Conservation (phyloP, 23 tunicate genomes). For the Styela clava region DNA sequence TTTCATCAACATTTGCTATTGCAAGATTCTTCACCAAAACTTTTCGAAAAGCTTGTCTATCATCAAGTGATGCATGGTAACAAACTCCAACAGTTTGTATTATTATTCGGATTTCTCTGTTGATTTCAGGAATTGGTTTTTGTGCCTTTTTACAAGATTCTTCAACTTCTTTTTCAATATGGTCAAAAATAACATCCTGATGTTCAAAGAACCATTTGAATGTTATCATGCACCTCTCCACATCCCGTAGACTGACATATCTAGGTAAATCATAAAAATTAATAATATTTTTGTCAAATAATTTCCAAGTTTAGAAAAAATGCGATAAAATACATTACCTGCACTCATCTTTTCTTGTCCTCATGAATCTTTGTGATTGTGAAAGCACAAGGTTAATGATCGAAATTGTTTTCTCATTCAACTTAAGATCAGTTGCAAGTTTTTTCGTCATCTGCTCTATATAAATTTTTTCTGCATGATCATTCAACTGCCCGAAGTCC, state of each 20-base stretch:
- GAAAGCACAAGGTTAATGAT: constrained; percentile 5
- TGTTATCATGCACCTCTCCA: constrained; percentile 60
- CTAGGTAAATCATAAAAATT: background rate
- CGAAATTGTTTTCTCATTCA: background rate
- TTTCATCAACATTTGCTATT: background rate
- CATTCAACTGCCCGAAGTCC: constrained; percentile 57
- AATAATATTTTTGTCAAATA: too few species aligned
- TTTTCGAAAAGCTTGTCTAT: constrained; percentile 21
- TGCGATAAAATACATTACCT: background rate
- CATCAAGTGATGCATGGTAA: constrained; percentile 52
- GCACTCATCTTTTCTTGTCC: constrained; percentile 26
- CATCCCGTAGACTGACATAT: constrained; percentile 89
- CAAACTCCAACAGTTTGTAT: constrained; percentile 59
- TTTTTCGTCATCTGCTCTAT: constrained; percentile 42
- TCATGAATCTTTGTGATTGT: constrained; percentile 40
- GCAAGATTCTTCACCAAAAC: background rate
- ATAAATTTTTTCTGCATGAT: constrained; percentile 43
- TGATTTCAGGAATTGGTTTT: constrained; percentile 8
- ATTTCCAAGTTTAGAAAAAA: too few species aligned
- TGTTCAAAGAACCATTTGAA: constrained; percentile 59
- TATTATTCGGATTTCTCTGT: constrained; percentile 24
- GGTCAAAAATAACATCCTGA: constrained; percentile 14
- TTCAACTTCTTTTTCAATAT: constrained; percentile 24
- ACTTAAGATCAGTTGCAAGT: constrained; percentile 10
- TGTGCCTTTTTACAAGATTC: background rate